These are phyloP conservation scores for Xestobium rufovillosum DNA, from an alignment of 2,888 invertebrate species.

Conservation along the genomic window DNA sequence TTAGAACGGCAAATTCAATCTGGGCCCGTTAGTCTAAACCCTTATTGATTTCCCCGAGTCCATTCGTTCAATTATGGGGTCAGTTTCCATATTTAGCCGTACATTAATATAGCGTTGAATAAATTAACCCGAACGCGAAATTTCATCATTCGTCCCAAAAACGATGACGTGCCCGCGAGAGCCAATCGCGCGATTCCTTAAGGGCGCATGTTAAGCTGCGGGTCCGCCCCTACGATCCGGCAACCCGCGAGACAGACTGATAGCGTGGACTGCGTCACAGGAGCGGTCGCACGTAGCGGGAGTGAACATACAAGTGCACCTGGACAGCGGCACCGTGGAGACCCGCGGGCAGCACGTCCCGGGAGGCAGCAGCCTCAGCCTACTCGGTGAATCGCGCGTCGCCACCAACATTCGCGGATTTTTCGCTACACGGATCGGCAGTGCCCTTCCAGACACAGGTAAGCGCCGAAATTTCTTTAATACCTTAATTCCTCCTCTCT, in stretches of 20 bases:
- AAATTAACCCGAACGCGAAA: background rate
- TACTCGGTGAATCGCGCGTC: constrained; percentile 59
- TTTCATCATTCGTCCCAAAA: constrained; percentile 17
- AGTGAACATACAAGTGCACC: constrained; percentile 35
- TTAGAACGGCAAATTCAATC: no score
- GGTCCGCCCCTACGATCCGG: constrained; percentile 41
- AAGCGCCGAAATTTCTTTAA: constrained; percentile 32
- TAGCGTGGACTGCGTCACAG: constrained; percentile 31
- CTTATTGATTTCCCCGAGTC: no score
- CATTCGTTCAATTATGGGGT: background rate
- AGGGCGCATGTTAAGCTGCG: constrained; percentile 25
- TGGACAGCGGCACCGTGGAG: constrained; percentile 43
- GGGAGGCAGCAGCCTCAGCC: constrained; percentile 49
- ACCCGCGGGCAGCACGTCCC: constrained; percentile 38
- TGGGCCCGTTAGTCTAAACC: no score
- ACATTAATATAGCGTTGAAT: constrained; percentile 15
- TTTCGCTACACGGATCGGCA: constrained; percentile 60
- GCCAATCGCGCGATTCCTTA: constrained; percentile 21
- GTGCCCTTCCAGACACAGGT: constrained; percentile 69
- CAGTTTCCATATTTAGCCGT: constrained; percentile 20
- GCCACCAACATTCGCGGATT: constrained; percentile 68
- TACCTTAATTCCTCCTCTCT: constrained; percentile 13
- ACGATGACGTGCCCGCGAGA: constrained; percentile 20
- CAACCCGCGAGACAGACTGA: constrained; percentile 42
- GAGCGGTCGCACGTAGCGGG: constrained; percentile 34